Percentiles rank a stretch among this genome's conserved stretches.
Conservation (phyloP, 1,140 invertebrate species). For the Plectrocnemia conspersa region DNA sequence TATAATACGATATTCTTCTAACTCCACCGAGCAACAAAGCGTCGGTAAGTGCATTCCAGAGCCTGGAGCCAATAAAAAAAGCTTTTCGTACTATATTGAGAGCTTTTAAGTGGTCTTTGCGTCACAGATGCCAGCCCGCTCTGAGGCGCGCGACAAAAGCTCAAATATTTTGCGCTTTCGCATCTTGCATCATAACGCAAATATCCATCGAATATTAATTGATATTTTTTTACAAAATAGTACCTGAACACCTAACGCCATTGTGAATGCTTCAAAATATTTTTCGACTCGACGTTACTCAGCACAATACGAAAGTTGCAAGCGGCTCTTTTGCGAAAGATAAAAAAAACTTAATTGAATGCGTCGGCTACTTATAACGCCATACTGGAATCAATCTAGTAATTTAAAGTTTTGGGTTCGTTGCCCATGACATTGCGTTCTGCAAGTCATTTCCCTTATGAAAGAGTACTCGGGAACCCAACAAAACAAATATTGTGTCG, state of each 20-base stretch:
- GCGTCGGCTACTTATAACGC: slow-evolving; percentile 29
- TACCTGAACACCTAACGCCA: not conserved
- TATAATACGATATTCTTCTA: no score
- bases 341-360: slow-evolving; percentile 33
- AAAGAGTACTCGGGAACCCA: slow-evolving; percentile 27
- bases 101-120: no score
- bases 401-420: slow-evolving; percentile 32
- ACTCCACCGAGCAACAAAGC: no score
- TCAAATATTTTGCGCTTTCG: no score
- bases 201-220: not conserved
- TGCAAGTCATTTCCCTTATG: slow-evolving; percentile 35
- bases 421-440: slow-evolving; percentile 16
- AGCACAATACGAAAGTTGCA: no score
- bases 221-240: not conserved
- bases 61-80: no score
- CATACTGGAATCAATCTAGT: slow-evolving; percentile 33
- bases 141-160: no score
- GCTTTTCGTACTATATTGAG: no score
- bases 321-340: not conserved
- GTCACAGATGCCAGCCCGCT: no score
- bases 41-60: no score
- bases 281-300: not conserved
- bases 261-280: not conserved
- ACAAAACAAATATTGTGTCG: slow-evolving; percentile 31
- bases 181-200: not conserved